phyloP scores from a whole-genome alignment of 2,888 invertebrate species.

The Zelleria hepariella region DNA sequence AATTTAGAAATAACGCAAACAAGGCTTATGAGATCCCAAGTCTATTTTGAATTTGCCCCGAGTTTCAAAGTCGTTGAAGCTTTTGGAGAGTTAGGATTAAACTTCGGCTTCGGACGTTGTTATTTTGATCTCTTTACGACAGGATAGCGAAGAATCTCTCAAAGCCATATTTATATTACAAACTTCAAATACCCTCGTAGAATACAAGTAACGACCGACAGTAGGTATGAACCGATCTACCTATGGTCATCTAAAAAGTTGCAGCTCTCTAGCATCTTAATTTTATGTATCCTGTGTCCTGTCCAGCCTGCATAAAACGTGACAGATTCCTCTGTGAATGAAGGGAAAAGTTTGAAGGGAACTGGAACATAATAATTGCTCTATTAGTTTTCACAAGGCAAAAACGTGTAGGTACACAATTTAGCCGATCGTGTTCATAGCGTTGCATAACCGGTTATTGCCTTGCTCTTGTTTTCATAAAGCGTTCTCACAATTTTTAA shows the following conservation, averaged over 20 bases:
- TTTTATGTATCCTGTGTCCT: background rate
- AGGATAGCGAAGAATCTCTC: no score
- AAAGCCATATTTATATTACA: no score
- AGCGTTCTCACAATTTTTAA: slow-evolving; percentile 34
- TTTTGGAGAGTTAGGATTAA: background rate
- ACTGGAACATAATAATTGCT: slow-evolving; percentile 34
- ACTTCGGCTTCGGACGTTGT: background rate
- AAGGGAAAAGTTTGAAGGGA: slow-evolving; percentile 33
- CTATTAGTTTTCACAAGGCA: slow-evolving; percentile 32
- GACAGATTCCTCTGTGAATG: slow-evolving; percentile 15
- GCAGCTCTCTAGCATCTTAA: no score
- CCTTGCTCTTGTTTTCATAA: slow-evolving; percentile 44
- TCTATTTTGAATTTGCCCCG: background rate
- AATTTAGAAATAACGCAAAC: background rate
- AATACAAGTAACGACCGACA: no score
- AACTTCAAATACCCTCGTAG: no score
- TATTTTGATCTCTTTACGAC: background rate
- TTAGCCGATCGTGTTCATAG: slow-evolving; percentile 22
- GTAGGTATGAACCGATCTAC: no score
- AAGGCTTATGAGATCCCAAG: background rate
- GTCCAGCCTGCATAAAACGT: background rate
- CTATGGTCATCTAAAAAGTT: no score
- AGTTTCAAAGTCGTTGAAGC: background rate
- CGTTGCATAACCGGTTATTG: slow-evolving; percentile 52
- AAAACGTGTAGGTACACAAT: slow-evolving; percentile 15